These are phyloP conservation scores for Triplophysa tibetana DNA, from an alignment of 2,113 vertebrate species.

Conservation along the genomic window DNA sequence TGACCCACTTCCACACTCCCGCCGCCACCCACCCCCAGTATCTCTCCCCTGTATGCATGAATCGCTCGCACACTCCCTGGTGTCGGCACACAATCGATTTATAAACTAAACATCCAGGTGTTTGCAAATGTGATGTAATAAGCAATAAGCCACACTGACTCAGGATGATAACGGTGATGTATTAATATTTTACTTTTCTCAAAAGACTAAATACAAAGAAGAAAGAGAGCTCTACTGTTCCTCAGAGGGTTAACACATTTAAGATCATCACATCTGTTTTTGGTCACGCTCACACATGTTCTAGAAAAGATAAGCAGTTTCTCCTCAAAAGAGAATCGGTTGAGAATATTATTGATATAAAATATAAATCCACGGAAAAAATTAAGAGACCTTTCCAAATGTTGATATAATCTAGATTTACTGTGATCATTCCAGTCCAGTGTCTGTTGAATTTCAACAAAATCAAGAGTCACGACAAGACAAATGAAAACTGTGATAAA, in stretches of 20 bases:
- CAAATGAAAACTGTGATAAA: no score
- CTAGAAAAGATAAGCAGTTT: neutral
- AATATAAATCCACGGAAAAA: no score
- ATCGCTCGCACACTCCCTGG: slow-evolving; percentile 16
- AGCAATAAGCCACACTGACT: slow-evolving; percentile 16
- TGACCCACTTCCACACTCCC: slow-evolving; percentile 48
- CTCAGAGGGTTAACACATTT: neutral
- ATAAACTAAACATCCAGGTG: slow-evolving; percentile 37
- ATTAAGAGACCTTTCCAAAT: no score
- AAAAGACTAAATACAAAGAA: neutral
- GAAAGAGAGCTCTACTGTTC: neutral
- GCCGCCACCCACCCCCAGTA: neutral
- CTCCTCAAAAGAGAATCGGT: no score
- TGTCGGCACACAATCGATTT: slow-evolving; percentile 16
- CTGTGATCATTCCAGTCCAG: no score
- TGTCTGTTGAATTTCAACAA: no score
- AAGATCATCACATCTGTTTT: slow-evolving; percentile 5
- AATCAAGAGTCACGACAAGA: no score
- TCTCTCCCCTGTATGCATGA: neutral
- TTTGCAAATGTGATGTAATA: slow-evolving; percentile 9
- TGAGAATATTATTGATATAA: no score
- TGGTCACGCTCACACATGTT: neutral
- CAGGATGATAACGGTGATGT: neutral
- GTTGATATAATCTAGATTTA: no score
- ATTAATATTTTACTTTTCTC: neutral